Percentiles rank a stretch among this genome's conserved stretches.
phyloP scores from a whole-genome alignment of 2,113 vertebrate genomes.

The Amphiprion percula region DNA sequence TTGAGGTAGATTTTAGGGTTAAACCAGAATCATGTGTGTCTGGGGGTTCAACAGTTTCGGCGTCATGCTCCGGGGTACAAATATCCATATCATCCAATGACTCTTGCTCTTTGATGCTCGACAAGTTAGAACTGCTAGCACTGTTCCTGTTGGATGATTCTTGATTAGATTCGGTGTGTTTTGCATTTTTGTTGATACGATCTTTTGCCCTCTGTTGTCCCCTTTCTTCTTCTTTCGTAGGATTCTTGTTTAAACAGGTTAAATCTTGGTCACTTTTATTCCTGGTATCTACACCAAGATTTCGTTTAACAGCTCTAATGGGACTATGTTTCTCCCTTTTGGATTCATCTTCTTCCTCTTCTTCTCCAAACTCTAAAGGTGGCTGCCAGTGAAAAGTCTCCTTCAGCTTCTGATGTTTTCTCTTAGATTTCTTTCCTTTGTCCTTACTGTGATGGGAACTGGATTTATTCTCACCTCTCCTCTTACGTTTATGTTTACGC shows the following conservation, averaged over 20 bases:
- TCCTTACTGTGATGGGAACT: constrained; percentile 83
- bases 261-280: constrained; percentile 29
- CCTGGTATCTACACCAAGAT: constrained; percentile 40
- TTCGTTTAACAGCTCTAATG: constrained; percentile 35
- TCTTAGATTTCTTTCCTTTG: constrained; percentile 91
- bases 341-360: constrained; percentile 88
- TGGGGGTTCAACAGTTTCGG: constrained; percentile 69
- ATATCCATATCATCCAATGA: constrained; percentile 92
- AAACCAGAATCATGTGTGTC: constrained; percentile 25
- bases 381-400: constrained; percentile 97
- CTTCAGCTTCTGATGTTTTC: constrained; percentile 91
- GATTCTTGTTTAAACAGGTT: constrained; percentile 46
- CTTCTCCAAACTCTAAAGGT: constrained; percentile 95
- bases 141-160: constrained; percentile 51
- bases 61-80: constrained; percentile 89
- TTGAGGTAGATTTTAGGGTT: constrained; percentile 49
- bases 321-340: constrained; percentile 72
- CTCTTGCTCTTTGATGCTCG: constrained; percentile 74
- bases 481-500: constrained; percentile 86
- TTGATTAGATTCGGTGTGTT: constrained; percentile 59
- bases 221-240: constrained; percentile 51
- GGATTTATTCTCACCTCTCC: constrained; percentile 80
- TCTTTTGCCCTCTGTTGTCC: constrained; percentile 42
- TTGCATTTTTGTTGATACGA: constrained; percentile 56
- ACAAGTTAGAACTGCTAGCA: constrained; percentile 32